These are phyloP conservation scores for Melanaphis sacchari DNA, from an alignment of 1,140 invertebrate genomes.

Conservation along the genomic window DNA sequence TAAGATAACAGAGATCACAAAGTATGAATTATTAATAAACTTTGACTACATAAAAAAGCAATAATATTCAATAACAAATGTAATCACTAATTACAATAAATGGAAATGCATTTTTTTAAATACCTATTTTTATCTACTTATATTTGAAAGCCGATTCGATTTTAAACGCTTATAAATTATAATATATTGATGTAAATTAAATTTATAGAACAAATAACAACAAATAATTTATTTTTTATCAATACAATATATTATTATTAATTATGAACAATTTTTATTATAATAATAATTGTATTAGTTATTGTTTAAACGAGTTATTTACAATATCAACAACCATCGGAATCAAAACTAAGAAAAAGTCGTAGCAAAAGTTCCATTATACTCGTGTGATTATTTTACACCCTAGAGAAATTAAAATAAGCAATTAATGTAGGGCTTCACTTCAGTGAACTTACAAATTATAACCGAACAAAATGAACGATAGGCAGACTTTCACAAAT, in stretches of 20 bases:
- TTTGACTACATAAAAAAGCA: neutral
- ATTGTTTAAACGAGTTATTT: slow-evolving; percentile 9
- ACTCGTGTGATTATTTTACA: neutral
- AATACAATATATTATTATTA: neutral
- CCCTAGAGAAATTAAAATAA: slow-evolving; percentile 22
- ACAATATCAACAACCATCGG: neutral
- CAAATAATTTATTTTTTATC: neutral
- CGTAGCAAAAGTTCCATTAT: neutral
- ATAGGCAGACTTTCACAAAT: slow-evolving; percentile 37
- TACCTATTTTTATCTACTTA: too few species aligned
- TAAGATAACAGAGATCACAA: neutral
- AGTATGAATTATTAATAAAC: neutral
- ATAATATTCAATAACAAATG: neutral
- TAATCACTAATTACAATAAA: neutral
- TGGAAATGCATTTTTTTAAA: neutral
- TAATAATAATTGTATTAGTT: neutral
- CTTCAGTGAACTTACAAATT: slow-evolving; percentile 32
- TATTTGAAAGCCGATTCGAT: neutral
- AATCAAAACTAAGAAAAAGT: slow-evolving; percentile 30
- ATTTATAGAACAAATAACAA: neutral
- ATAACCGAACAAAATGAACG: neutral
- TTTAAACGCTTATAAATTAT: neutral
- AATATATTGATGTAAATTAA: neutral
- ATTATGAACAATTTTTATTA: neutral
- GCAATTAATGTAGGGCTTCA: slow-evolving; percentile 30